Evolutionary conservation across 2,797 vertebrate species (phyloP).

Genomic region (Tapirus indicus): DNA sequence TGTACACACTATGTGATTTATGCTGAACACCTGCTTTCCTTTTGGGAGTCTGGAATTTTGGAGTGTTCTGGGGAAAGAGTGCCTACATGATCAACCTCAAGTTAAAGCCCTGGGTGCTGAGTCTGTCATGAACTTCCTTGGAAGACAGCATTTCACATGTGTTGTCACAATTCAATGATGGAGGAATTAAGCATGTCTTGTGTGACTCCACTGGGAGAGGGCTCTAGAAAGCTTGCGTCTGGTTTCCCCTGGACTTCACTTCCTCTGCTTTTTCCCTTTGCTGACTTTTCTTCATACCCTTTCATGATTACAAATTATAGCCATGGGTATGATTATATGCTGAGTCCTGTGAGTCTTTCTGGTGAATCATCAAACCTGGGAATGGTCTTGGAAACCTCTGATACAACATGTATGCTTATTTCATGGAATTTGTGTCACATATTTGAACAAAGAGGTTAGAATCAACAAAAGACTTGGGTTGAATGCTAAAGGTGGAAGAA

Average conservation of each 20-base stretch:
- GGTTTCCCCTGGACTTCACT: not conserved
- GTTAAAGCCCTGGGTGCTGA: too few relatives aligned
- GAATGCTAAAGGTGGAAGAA: not conserved
- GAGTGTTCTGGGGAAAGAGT: not conserved
- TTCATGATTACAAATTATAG: not conserved
- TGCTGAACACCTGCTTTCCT: not conserved
- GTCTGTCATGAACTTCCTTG: not conserved
- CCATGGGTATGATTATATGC: not conserved
- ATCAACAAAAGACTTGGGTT: not conserved
- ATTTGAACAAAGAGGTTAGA: not conserved
- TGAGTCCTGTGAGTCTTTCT: not conserved
- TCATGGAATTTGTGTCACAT: not conserved
- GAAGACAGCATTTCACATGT: rapidly evolving
- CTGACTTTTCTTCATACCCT: not conserved
- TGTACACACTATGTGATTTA: too few relatives aligned
- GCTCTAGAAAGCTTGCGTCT: not conserved
- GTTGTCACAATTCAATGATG: rapidly evolving
- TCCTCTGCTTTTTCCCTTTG: not conserved
- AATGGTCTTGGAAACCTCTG: not conserved
- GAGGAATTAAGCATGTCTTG: rapidly evolving
- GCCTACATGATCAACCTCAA: not conserved
- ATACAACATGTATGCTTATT: not conserved
- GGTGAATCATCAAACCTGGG: not conserved
- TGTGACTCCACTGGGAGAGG: rapidly evolving
- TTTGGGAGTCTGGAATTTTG: not conserved